Evolutionary conservation across 2,113 vertebrate species (phyloP).

Genomic region (Phrynosoma platyrhinos): DNA sequence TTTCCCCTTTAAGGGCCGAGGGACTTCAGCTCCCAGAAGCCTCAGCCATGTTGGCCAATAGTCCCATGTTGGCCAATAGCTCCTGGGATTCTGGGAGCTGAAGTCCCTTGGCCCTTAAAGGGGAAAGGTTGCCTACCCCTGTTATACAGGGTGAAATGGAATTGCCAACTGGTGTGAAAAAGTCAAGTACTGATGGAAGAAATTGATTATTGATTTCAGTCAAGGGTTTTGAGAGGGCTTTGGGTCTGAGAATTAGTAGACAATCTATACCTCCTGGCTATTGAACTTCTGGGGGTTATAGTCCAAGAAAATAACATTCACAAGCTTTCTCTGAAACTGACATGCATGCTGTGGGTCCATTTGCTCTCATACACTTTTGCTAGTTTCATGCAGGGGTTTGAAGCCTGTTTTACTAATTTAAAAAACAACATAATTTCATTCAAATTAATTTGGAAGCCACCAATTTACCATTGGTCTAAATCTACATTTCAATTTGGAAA

Average conservation of each 20-base stretch:
- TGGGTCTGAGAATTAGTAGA: neutral
- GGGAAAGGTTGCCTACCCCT: too few relatives aligned
- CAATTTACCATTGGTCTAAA: too few relatives aligned
- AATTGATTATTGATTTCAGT: neutral
- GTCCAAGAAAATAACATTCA: neutral
- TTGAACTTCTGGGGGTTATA: too few relatives aligned
- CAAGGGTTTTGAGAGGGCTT: neutral
- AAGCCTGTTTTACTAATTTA: neutral
- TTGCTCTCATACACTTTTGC: neutral
- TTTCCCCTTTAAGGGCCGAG: too few relatives aligned
- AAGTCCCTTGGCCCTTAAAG: too few relatives aligned
- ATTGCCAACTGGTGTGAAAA: neutral
- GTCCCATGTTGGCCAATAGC: too few relatives aligned
- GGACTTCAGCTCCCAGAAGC: too few relatives aligned
- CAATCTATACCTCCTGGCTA: neutral
- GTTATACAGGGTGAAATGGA: neutral
- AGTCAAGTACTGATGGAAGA: neutral
- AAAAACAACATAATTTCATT: neutral
- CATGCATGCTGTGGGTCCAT: neutral
- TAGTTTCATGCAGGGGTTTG: neutral
- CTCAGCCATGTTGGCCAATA: too few relatives aligned
- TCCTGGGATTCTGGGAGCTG: too few relatives aligned
- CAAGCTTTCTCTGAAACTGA: neutral
- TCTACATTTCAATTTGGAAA: too few relatives aligned
- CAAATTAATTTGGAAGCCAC: neutral